A percentile compares a stretch with the other conserved stretches of the same genome.
Evolutionary conservation across 2,888 invertebrate species (phyloP).

Genomic region (Frankliniella intonsa): DNA sequence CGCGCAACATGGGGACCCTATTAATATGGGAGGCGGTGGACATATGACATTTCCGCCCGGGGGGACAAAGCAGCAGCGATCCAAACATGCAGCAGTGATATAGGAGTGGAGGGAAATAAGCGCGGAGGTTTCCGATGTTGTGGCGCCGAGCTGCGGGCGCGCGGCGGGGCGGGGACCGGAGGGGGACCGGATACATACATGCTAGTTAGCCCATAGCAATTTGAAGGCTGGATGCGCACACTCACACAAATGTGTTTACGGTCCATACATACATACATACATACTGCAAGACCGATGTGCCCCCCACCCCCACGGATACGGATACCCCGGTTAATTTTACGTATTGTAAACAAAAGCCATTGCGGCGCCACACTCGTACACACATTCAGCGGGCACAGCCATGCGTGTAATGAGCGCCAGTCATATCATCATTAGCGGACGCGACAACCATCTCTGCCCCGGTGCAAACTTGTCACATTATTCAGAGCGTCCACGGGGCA

Average conservation of each 20-base stretch:
- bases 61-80: no score
- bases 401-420: background rate
- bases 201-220: conserved; percentile 12
- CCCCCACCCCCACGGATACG: background rate
- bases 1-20: background rate
- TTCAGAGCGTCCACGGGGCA: background rate
- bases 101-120: background rate
- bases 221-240: conserved; percentile 24
- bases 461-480: background rate
- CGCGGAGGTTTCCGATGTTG: background rate
- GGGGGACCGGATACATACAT: background rate
- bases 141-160: background rate
- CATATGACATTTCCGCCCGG: conserved; percentile 22
- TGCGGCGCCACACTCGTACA: no score
- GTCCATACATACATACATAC: background rate
- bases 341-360: background rate
- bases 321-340: background rate
- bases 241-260: background rate
- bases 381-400: background rate
- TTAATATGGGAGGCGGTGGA: conserved; percentile 16
- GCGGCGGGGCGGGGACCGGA: background rate
- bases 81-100: background rate
- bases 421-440: background rate
- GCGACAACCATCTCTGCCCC: background rate
- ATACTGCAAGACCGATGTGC: background rate